Conservation (phyloP, 2,113 vertebrate genomes). For the Lophochroa leadbeateri region DNA sequence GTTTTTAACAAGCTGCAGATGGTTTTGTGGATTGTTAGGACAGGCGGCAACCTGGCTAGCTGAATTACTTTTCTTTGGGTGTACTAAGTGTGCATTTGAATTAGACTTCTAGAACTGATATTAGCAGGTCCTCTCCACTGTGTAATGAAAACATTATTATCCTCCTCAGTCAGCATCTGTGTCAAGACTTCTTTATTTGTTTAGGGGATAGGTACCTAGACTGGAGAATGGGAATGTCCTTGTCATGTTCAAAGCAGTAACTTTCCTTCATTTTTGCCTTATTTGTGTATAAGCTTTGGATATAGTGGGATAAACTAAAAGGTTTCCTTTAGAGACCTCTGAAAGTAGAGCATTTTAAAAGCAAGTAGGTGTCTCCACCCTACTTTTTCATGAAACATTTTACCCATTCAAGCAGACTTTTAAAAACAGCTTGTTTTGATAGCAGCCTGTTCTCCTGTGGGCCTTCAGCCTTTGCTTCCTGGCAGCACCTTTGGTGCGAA, state of each 20-base stretch:
- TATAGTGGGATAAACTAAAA: slow-evolving; percentile 78
- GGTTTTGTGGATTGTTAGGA: neutral
- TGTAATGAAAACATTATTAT: slow-evolving; percentile 35
- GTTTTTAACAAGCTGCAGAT: neutral
- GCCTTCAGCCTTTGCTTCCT: slow-evolving; percentile 84
- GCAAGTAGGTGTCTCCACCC: slow-evolving; percentile 81
- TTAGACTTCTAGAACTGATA: neutral
- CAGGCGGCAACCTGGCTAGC: neutral
- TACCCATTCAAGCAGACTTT: slow-evolving; percentile 83
- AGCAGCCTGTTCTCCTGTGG: slow-evolving; percentile 84
- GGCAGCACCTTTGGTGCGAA: slow-evolving; percentile 84
- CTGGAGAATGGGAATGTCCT: slow-evolving; percentile 21
- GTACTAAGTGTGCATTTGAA: neutral
- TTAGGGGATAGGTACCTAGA: neutral
- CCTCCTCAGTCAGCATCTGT: slow-evolving; percentile 28
- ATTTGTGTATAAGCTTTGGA: slow-evolving; percentile 73
- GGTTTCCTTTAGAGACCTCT: slow-evolving; percentile 79
- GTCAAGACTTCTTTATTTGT: neutral
- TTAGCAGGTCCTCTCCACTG: neutral
- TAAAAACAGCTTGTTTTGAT: slow-evolving; percentile 88
- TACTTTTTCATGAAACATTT: slow-evolving; percentile 80
- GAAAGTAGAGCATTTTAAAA: slow-evolving; percentile 80
- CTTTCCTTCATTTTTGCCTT: slow-evolving; percentile 70
- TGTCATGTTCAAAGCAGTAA: slow-evolving; percentile 51
- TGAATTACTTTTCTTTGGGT: neutral